Percentiles rank a stretch among this genome's conserved stretches.
phyloP scores from a whole-genome alignment of 2,888 invertebrate genomes.

The Piscicola geometra region DNA sequence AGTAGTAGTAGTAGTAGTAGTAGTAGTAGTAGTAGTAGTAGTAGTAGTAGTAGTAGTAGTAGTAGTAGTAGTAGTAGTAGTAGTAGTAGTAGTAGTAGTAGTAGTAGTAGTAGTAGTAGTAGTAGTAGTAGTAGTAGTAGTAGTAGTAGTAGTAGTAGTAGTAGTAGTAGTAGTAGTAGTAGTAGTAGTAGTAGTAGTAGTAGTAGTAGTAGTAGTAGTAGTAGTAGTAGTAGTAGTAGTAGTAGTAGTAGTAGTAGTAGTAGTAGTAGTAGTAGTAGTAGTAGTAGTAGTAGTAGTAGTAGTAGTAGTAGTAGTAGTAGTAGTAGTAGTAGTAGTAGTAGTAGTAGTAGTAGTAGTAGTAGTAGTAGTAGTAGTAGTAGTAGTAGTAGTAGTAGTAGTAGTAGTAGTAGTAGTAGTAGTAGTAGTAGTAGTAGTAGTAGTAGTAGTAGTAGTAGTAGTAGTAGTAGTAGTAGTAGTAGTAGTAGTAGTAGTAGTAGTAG shows the following conservation, averaged over 20 bases:
- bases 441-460: constrained; percentile 25
- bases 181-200: constrained; percentile 29
- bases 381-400: constrained; percentile 31
- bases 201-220: constrained; percentile 31
- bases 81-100: constrained; percentile 32
- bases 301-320: constrained; percentile 32
- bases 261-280: constrained; percentile 31
- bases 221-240: constrained; percentile 31
- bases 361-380: constrained; percentile 31
- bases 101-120: constrained; percentile 32
- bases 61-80: constrained; percentile 32
- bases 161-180: constrained; percentile 32
- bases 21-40: constrained; percentile 25
- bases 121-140: constrained; percentile 32
- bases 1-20: constrained; percentile 24
- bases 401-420: constrained; percentile 32
- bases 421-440: constrained; percentile 12
- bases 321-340: constrained; percentile 24
- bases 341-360: constrained; percentile 32
- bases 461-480: constrained; percentile 25
- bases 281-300: constrained; percentile 31
- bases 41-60: constrained; percentile 32
- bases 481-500: constrained; percentile 25
- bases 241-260: constrained; percentile 32
- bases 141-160: constrained; percentile 32